phyloP scores from a whole-genome alignment of 2,888 invertebrate species.

The Cryptocheilus praepositus region DNA sequence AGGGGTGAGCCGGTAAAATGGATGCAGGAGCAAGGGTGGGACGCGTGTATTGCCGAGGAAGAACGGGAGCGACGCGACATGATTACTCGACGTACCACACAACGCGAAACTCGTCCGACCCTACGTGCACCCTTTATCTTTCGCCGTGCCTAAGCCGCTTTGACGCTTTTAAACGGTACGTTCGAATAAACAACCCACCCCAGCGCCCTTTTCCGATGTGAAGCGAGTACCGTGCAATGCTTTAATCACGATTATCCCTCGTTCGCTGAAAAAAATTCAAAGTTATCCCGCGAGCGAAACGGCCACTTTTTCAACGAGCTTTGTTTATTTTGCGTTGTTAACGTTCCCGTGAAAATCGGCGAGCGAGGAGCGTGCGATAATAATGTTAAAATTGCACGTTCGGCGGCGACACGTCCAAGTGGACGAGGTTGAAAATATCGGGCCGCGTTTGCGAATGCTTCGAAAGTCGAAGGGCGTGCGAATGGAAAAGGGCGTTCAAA shows the following conservation, averaged over 20 bases:
- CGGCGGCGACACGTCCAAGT: too few species aligned
- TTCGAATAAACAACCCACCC: conserved; percentile 41
- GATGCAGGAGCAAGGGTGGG: too few species aligned
- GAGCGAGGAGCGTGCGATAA: too few species aligned
- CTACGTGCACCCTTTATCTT: conserved; percentile 46
- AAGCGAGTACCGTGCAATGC: conserved; percentile 21
- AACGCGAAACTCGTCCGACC: conserved; percentile 44
- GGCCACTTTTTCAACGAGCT: too few species aligned
- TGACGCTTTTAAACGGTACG: conserved; percentile 48
- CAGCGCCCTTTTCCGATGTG: conserved; percentile 22
- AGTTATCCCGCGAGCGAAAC: neutral
- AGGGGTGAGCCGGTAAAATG: conserved; percentile 11
- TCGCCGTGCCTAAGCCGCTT: conserved; percentile 44
- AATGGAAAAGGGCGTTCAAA: too few species aligned
- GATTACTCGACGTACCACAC: conserved; percentile 47
- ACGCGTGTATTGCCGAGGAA: neutral
- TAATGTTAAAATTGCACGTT: too few species aligned
- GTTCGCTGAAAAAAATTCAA: conserved; percentile 8
- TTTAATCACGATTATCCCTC: conserved; percentile 43
- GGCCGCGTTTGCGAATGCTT: neutral
- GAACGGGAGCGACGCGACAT: conserved; percentile 37
- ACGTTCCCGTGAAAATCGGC: too few species aligned
- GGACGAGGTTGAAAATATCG: neutral
- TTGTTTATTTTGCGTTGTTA: too few species aligned
- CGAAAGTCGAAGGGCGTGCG: too few species aligned